Evolutionary conservation across 1,140 invertebrate species (phyloP), one percentile per base, ranked within the genome.

Genomic region (Zaprionus africanus): DNA sequence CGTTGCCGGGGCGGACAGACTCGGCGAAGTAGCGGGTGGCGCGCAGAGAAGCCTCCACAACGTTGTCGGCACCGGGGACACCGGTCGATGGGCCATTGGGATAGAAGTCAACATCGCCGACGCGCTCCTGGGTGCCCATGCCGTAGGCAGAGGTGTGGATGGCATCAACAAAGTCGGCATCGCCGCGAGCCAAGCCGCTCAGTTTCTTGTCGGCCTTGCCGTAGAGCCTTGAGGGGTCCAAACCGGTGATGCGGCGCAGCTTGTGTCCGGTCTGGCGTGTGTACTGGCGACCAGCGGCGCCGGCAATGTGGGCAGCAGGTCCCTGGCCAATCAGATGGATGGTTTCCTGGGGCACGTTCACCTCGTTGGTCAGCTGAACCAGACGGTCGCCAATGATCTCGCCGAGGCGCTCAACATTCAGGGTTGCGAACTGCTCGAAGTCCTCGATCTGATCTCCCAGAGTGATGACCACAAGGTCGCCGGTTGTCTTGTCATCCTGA

Each of bases 41-140:
- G 54, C 95, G 93, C 72, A 94, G 94, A 82, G 96, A 94, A 46
- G 95, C 95, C 82, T 96, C 96, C 4, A 95, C 93, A 61, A 96
- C 92, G 82, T 92, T 75, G 64, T 88, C 81, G 66, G 94, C 94
- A 66, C 94, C 92, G 15, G 94, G 94, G 68, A 94, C 94, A 74
- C 90, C 70, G 11, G 80, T 1, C 4, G 58, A 57, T 11, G 77
- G 90, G 11, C 95, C 95, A 91, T 98, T 97, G 0, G 96, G 96
- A 86, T 95, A 97, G 93, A 97, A 97, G 91, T 98, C 97, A 9
- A 94, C 94, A 75, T 96, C 94, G 15, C 96, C 96, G 78, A 95
- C 93, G 36, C 95, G 94, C 60, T 95, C 94, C 57, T 94, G 92
- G 53, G 96, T 94, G 5, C 96, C 96, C 85, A 96, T 95, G 58